Base-by-base conservation (phyloP, 2,888 invertebrate genomes). In the Arctia plantaginis region DNA sequence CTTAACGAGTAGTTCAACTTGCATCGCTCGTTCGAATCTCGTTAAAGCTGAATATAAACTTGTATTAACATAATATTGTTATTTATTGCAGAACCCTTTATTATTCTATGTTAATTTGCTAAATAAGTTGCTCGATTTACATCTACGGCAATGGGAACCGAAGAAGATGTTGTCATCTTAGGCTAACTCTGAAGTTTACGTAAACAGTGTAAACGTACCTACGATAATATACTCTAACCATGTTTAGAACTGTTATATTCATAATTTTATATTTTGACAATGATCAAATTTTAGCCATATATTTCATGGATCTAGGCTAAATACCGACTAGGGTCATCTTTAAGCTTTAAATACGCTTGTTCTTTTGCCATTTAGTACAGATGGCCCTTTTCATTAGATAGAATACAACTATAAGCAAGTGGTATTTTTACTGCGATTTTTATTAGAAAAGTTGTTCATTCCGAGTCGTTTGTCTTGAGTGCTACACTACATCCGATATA, bases 21-120 rank as follows among this genome's bases (percentile, higher is more conserved):
- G 88, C 85, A 90, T 89, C 89, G 89, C 89, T 91, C 89, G 90
- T 91, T 91, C 86, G 88, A 86, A 87, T 91, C 93, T 94, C 91
- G 93, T 94, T 94, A 93, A 88, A 87, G 85, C 88, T 86, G 90
- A 92, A 93, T 91, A 90, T 90, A 90, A 90, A 87, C 88, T 87
- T 84, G 83, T 87, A 93, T 93, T 93, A 91, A 89, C 93, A 94
- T 94, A 94, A 94, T 93, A 92, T 88, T 89, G 89, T 93, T 93
- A 93, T 93, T 93, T 93, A 92, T 92, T 90, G 88, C 87, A 84
- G 84, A 87, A 88, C 86, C 86, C 85, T 87, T 88, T 90, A 87
- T 86, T 90, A 88, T 90, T 88, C 83, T 86, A 85, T 86, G 81
- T 78, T 82, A 84, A 80, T 72, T 81, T 83, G 82, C 84, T 84